These are phyloP conservation scores for Tetragnatha montana DNA, from an alignment of 2,888 invertebrate species.

Conservation along the genomic window DNA sequence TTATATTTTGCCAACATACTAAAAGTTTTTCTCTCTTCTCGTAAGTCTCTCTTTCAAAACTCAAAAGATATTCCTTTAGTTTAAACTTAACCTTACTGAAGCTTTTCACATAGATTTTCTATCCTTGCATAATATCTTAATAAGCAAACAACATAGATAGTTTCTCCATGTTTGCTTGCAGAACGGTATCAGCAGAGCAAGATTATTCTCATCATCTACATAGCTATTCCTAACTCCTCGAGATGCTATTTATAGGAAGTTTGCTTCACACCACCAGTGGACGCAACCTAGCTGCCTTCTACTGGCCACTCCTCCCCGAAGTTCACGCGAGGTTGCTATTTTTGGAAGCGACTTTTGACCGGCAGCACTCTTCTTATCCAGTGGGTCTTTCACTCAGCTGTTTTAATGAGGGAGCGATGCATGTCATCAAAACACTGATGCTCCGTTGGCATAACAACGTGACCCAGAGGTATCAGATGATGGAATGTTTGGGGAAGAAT, in stretches of 20 bases:
- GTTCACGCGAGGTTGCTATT: neutral
- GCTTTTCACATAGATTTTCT: no score
- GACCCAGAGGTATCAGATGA: neutral
- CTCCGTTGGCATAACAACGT: neutral
- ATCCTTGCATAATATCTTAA: no score
- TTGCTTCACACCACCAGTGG: neutral
- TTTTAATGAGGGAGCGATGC: slow-evolving; percentile 10
- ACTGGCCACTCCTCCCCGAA: slow-evolving; percentile 1
- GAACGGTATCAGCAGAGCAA: no score
- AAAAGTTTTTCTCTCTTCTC: no score
- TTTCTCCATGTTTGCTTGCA: no score
- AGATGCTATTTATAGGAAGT: slow-evolving; percentile 20
- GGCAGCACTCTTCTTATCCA: neutral
- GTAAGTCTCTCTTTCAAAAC: no score
- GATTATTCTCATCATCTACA: no score
- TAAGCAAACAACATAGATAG: no score
- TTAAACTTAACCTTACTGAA: no score
- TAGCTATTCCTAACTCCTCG: neutral
- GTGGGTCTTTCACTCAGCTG: neutral
- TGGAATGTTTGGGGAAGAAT: no score
- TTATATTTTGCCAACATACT: no score
- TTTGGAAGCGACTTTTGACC: slow-evolving; percentile 11
- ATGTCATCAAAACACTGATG: neutral
- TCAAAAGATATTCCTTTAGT: no score
- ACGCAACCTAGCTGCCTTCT: slow-evolving; percentile 5